Conservation (phyloP, 2,113 vertebrate genomes). For the Tupaia tana region DNA sequence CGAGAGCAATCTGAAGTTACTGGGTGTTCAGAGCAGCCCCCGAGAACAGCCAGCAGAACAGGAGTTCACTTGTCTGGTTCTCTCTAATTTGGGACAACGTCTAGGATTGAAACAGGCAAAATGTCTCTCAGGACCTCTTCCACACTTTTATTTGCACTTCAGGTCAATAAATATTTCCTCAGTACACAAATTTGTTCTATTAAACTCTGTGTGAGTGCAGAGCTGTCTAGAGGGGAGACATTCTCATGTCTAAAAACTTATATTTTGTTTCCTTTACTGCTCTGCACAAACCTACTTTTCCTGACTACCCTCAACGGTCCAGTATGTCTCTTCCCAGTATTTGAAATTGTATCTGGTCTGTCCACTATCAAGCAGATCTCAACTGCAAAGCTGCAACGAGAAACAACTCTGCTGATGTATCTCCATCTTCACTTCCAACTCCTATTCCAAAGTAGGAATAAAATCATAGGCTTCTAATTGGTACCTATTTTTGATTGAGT, state of each 20-base stretch:
- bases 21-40: accelerated
- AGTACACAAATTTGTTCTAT: accelerated
- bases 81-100: not conserved
- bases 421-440: accelerated
- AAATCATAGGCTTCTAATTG: accelerated
- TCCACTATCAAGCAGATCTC: not conserved
- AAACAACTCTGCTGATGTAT: not conserved
- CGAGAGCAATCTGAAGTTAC: not conserved
- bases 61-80: not conserved
- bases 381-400: too few species aligned
- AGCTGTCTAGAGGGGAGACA: not conserved
- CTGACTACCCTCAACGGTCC: not conserved
- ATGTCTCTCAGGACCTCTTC: not conserved
- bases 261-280: not conserved
- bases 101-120: not conserved
- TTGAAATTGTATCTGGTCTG: not conserved
- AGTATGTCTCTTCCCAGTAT: not conserved
- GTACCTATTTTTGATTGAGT: not conserved
- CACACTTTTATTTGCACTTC: not conserved
- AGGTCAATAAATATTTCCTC: not conserved
- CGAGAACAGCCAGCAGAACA: not conserved
- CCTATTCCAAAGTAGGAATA: accelerated
- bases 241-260: not conserved
- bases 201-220: too few species aligned
- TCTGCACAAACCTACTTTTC: not conserved